These are phyloP conservation scores for Cinclus mexicanus DNA, from an alignment of 2,113 vertebrate species.

Conservation along the genomic window DNA sequence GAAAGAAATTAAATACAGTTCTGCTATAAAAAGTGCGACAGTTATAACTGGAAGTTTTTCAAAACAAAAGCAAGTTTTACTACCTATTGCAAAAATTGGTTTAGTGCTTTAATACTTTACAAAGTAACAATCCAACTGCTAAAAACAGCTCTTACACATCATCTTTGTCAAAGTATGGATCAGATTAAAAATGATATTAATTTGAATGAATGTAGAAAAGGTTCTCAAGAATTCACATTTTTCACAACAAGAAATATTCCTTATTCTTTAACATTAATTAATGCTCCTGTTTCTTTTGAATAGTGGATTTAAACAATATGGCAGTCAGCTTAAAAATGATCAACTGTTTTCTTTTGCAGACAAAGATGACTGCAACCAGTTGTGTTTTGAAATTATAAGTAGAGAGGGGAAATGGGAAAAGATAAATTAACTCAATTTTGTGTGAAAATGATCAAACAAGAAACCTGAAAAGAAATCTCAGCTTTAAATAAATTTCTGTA, in stretches of 20 bases:
- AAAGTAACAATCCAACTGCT: constrained; percentile 70
- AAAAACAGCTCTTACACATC: constrained; percentile 66
- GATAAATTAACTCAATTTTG: background rate
- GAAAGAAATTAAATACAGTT: constrained; percentile 79
- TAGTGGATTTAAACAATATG: background rate
- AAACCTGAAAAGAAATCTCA: background rate
- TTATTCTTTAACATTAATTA: background rate
- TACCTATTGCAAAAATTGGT: constrained; percentile 76
- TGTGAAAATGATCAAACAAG: background rate
- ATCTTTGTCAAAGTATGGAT: constrained; percentile 62
- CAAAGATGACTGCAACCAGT: background rate
- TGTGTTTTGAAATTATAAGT: background rate
- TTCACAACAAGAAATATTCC: constrained; percentile 24
- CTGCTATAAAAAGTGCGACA: constrained; percentile 77
- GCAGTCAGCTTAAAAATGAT: background rate
- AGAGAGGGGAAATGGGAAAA: background rate
- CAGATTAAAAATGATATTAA: constrained; percentile 59
- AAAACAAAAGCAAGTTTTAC: constrained; percentile 77
- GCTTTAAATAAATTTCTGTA: background rate
- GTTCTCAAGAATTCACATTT: constrained; percentile 23
- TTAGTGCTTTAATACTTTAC: constrained; percentile 76
- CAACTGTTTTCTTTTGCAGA: background rate
- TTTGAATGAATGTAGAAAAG: constrained; percentile 61
- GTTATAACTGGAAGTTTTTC: constrained; percentile 73
- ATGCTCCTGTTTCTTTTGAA: constrained; percentile 2